Conservation (phyloP, 2,113 vertebrate species). For the Lasiurus borealis region DNA sequence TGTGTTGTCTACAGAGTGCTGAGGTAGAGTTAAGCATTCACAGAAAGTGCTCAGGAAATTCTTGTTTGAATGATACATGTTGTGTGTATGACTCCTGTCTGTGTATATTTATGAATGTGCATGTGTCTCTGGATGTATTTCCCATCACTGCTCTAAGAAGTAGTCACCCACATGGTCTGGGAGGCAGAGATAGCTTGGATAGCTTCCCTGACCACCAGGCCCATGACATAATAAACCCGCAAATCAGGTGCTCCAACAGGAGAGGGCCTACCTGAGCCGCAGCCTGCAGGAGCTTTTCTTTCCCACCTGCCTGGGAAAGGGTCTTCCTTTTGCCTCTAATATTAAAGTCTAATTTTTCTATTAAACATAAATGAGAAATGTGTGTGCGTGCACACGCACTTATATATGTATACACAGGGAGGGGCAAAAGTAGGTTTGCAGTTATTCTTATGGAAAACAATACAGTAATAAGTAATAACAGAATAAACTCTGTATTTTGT, state of each 20-base stretch:
- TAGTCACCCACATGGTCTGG: neutral
- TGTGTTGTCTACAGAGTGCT: neutral
- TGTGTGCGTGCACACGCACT: conserved; percentile 56
- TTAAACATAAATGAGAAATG: conserved; percentile 16
- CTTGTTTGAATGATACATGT: neutral
- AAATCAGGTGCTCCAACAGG: neutral
- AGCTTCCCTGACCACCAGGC: neutral
- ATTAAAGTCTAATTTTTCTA: conserved; percentile 26
- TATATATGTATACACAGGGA: neutral
- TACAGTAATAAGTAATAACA: neutral
- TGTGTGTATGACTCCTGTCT: conserved; percentile 30
- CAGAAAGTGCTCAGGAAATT: neutral
- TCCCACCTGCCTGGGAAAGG: neutral
- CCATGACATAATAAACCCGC: neutral
- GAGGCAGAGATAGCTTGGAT: neutral
- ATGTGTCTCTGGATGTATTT: conserved; percentile 26
- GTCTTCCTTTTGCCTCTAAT: neutral
- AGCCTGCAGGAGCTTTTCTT: neutral
- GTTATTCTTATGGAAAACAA: neutral
- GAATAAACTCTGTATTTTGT: neutral
- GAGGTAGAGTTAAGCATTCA: neutral
- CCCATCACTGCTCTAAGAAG: neutral
- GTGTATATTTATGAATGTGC: neutral
- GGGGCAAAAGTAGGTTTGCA: neutral
- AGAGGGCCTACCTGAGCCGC: neutral